phyloP scores from a whole-genome alignment of 2,888 invertebrate species.

The Poecilus cupreus region DNA sequence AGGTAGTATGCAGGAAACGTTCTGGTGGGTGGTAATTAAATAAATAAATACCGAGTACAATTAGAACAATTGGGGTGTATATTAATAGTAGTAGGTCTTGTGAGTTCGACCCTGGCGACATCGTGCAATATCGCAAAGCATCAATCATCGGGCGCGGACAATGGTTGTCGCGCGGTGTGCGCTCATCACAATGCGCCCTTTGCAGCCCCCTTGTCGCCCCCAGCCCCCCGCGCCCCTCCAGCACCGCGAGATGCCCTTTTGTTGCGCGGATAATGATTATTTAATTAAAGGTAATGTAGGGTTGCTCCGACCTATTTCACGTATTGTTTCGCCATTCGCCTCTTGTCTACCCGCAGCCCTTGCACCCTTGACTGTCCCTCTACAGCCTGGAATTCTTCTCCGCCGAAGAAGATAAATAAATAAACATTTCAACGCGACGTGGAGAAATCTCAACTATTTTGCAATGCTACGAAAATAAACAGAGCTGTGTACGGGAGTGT shows the following conservation, averaged over 20 bases:
- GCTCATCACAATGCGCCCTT: constrained; percentile 41
- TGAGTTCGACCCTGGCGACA: not conserved
- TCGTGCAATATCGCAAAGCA: constrained; percentile 16
- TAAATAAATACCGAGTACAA: no score
- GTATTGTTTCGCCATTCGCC: not conserved
- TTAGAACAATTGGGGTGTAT: no score
- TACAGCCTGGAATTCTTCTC: no score
- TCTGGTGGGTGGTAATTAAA: no score
- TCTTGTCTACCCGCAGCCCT: no score
- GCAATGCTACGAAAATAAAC: no score
- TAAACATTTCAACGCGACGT: no score
- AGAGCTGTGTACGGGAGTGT: no score
- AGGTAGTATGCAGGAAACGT: no score
- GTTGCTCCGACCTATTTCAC: constrained; percentile 31
- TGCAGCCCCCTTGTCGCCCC: not conserved
- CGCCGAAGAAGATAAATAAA: no score
- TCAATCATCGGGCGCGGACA: constrained; percentile 36
- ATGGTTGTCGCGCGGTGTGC: constrained; percentile 33
- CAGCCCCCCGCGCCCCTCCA: not conserved
- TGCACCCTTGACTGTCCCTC: no score
- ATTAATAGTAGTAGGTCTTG: not conserved
- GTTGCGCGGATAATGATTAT: constrained; percentile 47
- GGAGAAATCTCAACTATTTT: no score
- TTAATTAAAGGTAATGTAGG: constrained; percentile 51
- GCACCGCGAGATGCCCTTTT: constrained; percentile 37